Base-by-base conservation (phyloP, 2,797 vertebrate genomes). In the Anabacerthia variegaticeps region DNA sequence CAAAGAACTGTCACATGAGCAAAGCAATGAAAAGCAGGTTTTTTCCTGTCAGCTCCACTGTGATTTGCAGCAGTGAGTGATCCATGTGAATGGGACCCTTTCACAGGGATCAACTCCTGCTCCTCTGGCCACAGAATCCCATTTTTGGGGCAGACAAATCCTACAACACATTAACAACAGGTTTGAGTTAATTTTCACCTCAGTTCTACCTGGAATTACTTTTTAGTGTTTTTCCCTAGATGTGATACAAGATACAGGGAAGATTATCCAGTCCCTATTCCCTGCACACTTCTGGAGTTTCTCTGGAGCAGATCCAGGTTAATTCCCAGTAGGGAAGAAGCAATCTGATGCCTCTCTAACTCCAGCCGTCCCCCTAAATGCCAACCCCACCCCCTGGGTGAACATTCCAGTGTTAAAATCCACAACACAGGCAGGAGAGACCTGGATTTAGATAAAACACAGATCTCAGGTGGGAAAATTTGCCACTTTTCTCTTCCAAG, bases 341-440 rank as follows among this genome's bases (percentile, higher is more conserved):
- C 81, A 68, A 76, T 14, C 46, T 24, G 89, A 81, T 23, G 73
- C 67, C 55, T 82, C 51, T 63, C 59, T 15, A 34, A 49, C 21
- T 65, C 54, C 89, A 93, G 37, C 55, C n/a, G 20, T 4, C 32
- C 26, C 68, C 51, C 37, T 9, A 4, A 75, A 91, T 6, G 51
- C 2, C 16, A 89, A 87, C 36, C 8, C 46, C 91, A 78, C 49
- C 69, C 15, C 8, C 34, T 7, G 55, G 66, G 27, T 78, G 36
- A 52, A 34, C 27, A 14, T 26, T n/a, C 36, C 54, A 14, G 73
- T 0, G 0, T 5, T 21, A 30, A 73, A 73, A 90, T 1, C 48
- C 76, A 19, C 30, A 9, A 66, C 46, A 46, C 12, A 36, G 73
- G 44, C 3, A 27, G 34, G n/a, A 69, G 21, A 77, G 21, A 7